Evolutionary conservation across 2,113 vertebrate species (phyloP).

Genomic region (Empidonax alnorum): DNA sequence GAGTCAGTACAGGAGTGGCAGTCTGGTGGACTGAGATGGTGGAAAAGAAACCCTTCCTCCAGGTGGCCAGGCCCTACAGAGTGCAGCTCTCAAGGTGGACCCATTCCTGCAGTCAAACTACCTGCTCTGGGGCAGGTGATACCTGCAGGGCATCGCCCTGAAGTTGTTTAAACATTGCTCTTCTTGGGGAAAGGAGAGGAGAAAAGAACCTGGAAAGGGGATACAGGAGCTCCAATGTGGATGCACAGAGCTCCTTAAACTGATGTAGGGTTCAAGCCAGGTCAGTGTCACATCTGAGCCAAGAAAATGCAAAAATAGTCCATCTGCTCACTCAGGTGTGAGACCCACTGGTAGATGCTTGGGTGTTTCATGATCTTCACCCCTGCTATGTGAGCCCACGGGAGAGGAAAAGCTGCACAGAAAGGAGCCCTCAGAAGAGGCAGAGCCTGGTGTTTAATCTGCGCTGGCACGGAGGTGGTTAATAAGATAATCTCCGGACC

Average conservation of each 20-base stretch:
- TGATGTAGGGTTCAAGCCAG: not conserved
- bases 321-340: not conserved
- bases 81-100: fast-evolving
- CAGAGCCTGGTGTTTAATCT: not conserved
- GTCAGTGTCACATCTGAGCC: not conserved
- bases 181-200: not conserved
- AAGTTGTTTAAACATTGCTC: not conserved
- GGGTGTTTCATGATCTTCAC: not conserved
- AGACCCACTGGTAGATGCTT: not conserved
- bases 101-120: fast-evolving
- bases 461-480: conserved; percentile 67
- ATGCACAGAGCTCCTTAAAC: not conserved
- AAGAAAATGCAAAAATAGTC: not conserved
- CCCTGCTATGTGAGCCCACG: fast-evolving
- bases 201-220: not conserved
- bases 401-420: not conserved
- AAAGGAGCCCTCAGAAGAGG: not conserved
- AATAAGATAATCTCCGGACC: conserved; percentile 74
- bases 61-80: not conserved
- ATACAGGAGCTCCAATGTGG: not conserved
- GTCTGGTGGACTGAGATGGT: not conserved
- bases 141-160: fast-evolving
- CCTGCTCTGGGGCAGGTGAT: not conserved
- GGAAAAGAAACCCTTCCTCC: not conserved
- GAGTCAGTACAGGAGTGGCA: not conserved